phyloP scores from a whole-genome alignment of 2,113 vertebrate genomes.

The Gallinago media region DNA sequence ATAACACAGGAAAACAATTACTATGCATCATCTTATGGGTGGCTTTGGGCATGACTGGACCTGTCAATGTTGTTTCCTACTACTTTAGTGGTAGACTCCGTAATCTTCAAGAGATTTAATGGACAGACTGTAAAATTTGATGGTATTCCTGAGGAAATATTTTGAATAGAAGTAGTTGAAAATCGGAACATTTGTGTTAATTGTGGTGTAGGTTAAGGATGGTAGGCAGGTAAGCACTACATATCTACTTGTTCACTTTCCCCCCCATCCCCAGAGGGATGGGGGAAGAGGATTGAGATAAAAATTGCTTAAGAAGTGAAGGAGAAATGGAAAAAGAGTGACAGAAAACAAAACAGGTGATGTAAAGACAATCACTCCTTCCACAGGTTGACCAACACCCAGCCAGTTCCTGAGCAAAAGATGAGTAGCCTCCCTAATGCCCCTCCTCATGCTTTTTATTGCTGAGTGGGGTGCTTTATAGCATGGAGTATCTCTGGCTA shows the following conservation, averaged over 20 bases:
- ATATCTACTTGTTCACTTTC: not conserved
- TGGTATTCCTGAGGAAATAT: not conserved
- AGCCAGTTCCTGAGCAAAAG: not conserved
- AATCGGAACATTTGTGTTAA: rapidly evolving
- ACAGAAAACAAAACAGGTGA: not conserved
- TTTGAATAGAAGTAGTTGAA: not conserved
- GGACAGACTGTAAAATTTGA: not conserved
- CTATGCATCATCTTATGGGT: not conserved
- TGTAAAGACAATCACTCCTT: not conserved
- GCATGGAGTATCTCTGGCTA: not conserved
- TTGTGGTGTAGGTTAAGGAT: not conserved
- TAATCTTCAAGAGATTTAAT: not conserved
- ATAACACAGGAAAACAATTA: not conserved
- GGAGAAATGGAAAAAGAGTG: not conserved
- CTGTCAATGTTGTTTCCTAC: not conserved
- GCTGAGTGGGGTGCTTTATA: not conserved
- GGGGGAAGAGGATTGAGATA: not conserved
- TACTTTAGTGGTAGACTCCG: rapidly evolving
- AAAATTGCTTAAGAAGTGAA: not conserved
- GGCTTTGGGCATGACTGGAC: not conserved
- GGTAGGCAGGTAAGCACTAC: not conserved
- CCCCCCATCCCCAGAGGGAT: rapidly evolving
- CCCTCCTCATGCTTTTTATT: not conserved
- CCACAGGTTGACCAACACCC: rapidly evolving
- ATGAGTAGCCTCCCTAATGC: not conserved